Conservation (phyloP, 2,113 vertebrate species). For the Hypocryptadius cinnamomeus region DNA sequence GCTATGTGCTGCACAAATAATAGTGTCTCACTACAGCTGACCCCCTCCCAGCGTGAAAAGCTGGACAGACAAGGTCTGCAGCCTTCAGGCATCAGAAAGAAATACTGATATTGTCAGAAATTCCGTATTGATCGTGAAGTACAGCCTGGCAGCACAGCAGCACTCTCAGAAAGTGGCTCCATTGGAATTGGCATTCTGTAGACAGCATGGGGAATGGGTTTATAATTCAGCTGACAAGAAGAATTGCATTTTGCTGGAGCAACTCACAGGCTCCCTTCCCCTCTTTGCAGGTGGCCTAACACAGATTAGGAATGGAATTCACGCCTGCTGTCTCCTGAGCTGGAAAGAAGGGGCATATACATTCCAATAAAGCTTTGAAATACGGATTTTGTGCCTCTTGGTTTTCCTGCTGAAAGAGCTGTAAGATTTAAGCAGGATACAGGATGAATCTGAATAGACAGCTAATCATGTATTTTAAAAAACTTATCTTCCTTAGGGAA, state of each 20-base stretch:
- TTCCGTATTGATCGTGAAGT: neutral
- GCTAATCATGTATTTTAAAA: constrained; percentile 2
- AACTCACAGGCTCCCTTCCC: constrained; percentile 21
- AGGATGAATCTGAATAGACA: neutral
- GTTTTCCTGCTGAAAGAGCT: neutral
- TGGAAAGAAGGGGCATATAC: neutral
- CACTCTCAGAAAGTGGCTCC: neutral
- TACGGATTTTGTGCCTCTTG: neutral
- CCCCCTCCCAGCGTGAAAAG: neutral
- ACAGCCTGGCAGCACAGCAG: neutral
- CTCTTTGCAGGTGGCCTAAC: constrained; percentile 52
- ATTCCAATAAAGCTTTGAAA: constrained; percentile 33
- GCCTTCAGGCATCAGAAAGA: neutral
- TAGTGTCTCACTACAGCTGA: neutral
- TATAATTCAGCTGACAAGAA: constrained; percentile 39
- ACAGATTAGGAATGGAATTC: constrained; percentile 38
- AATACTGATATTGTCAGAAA: neutral
- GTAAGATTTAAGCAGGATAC: constrained; percentile 7
- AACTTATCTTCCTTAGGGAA: neutral
- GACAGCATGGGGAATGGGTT: neutral
- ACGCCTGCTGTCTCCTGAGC: constrained; percentile 2
- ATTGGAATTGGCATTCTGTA: constrained; percentile 2
- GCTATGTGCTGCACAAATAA: neutral
- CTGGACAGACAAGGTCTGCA: neutral
- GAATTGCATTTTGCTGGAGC: constrained; percentile 42